A percentile compares a stretch with the other conserved stretches of the same genome.
Evolutionary conservation across 2,797 vertebrate species (phyloP).

Genomic region (Micromesistius poutassou): DNA sequence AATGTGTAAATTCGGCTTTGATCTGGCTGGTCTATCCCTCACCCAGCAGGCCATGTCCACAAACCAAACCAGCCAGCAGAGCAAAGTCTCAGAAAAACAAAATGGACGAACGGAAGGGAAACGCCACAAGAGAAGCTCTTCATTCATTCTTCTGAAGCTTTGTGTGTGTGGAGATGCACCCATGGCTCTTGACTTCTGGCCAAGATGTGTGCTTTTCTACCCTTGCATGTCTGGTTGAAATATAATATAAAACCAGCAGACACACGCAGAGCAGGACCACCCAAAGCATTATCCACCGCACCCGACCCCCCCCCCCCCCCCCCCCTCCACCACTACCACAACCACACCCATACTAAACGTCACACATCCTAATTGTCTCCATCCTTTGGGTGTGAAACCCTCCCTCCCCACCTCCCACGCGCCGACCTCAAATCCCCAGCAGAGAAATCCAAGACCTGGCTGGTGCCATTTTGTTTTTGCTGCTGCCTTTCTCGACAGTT

Average conservation of each 20-base stretch:
- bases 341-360: slow-evolving; percentile 53
- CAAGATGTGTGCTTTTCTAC: slow-evolving; percentile 39
- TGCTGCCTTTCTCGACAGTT: slow-evolving; percentile 41
- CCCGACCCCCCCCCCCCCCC: slow-evolving; percentile 10
- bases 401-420: slow-evolving; percentile 36
- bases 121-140: slow-evolving; percentile 5
- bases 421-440: slow-evolving; percentile 56
- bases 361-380: slow-evolving; percentile 77
- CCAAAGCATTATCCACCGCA: slow-evolving; percentile 64
- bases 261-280: slow-evolving; percentile 72
- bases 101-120: slow-evolving; percentile 13
- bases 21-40: slow-evolving; percentile 23
- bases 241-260: slow-evolving; percentile 56
- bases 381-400: slow-evolving; percentile 66
- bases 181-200: slow-evolving; percentile 30
- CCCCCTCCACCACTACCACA: slow-evolving; percentile 35
- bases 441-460: slow-evolving; percentile 33
- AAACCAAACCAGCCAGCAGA: slow-evolving; percentile 11
- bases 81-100: slow-evolving; percentile 16
- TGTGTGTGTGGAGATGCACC: slow-evolving; percentile 15
- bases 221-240: slow-evolving; percentile 60
- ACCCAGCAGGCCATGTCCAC: slow-evolving; percentile 16
- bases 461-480: slow-evolving; percentile 18
- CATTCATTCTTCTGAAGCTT: slow-evolving; percentile 29
- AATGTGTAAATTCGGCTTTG: slow-evolving; percentile 33